phyloP scores from a whole-genome alignment of 1,140 invertebrate species.

The Archegozetes longisetosus region DNA sequence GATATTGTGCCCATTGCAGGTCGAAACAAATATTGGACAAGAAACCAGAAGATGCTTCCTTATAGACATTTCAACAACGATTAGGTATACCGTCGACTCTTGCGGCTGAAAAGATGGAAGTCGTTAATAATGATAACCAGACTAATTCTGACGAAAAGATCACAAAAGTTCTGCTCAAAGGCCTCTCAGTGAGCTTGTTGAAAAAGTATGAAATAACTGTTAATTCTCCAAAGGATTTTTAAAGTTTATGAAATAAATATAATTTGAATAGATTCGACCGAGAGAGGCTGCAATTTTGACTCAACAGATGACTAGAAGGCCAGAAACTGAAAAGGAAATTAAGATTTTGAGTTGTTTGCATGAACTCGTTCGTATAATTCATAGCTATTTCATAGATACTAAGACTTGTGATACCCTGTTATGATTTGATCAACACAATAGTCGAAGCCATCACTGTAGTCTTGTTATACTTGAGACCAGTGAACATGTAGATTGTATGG shows the following conservation, averaged over 20 bases:
- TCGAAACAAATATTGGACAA: not conserved
- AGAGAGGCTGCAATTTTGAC: constrained; percentile 72
- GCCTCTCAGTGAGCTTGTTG: constrained; percentile 58
- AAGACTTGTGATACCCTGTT: constrained; percentile 57
- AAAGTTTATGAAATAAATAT: not conserved
- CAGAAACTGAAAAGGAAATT: constrained; percentile 53
- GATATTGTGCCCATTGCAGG: constrained; percentile 40
- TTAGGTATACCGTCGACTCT: not conserved
- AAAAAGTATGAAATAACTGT: constrained; percentile 44
- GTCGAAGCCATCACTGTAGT: constrained; percentile 41
- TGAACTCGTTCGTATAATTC: constrained; percentile 58
- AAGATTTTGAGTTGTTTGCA: constrained; percentile 55
- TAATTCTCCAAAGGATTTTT: not conserved
- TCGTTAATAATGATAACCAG: not conserved
- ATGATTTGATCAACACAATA: constrained; percentile 56
- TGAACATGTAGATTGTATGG: not conserved
- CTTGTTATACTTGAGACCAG: not conserved
- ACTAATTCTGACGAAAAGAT: not conserved
- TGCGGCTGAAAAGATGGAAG: constrained; percentile 3
- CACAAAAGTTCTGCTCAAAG: constrained; percentile 43
- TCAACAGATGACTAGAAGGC: constrained; percentile 59
- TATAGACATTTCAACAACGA: not conserved
- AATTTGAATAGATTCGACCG: constrained; percentile 49
- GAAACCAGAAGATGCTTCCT: not conserved
- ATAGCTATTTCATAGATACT: constrained; percentile 62